Conservation (phyloP, 1,140 invertebrate species). For the Trichonephila clavipes region DNA sequence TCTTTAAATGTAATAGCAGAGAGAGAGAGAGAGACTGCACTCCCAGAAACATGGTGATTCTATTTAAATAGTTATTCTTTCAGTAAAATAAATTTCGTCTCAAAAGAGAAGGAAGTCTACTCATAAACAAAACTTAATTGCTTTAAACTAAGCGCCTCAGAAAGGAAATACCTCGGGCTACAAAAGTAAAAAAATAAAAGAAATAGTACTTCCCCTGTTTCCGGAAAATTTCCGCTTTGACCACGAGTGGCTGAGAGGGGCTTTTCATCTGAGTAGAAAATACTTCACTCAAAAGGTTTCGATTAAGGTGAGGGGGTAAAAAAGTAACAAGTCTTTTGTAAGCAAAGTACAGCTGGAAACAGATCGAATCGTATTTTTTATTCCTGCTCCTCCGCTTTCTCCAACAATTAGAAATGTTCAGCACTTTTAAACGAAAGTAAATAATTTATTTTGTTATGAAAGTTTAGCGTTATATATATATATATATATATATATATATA, state of each 20-base stretch:
- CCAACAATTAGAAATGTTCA: background rate
- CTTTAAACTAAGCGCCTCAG: constrained; percentile 45
- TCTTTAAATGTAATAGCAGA: background rate
- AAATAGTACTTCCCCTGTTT: background rate
- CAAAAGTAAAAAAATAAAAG: constrained; percentile 2
- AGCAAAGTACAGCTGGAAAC: constrained; percentile 15
- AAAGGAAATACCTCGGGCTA: constrained; percentile 37
- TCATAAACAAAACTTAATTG: constrained; percentile 64
- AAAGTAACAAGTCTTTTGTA: constrained; percentile 48
- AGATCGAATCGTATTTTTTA: background rate
- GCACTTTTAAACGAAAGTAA: constrained; percentile 14
- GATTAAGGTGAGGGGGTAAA: constrained; percentile 31
- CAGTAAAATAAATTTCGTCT: constrained; percentile 27
- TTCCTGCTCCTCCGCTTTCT: background rate
- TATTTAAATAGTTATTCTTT: constrained; percentile 31
- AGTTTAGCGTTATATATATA: background rate
- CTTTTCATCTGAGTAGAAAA: constrained; percentile 24
- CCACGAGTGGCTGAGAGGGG: constrained; percentile 6
- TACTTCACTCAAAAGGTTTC: constrained; percentile 53
- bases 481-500: no score
- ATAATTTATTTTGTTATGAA: background rate
- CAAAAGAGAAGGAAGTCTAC: background rate
- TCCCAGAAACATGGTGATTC: background rate
- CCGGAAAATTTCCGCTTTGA: constrained; percentile 52
- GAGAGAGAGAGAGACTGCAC: background rate